phyloP scores from a whole-genome alignment of 1,140 invertebrate genomes.

The Zophobas morio region DNA sequence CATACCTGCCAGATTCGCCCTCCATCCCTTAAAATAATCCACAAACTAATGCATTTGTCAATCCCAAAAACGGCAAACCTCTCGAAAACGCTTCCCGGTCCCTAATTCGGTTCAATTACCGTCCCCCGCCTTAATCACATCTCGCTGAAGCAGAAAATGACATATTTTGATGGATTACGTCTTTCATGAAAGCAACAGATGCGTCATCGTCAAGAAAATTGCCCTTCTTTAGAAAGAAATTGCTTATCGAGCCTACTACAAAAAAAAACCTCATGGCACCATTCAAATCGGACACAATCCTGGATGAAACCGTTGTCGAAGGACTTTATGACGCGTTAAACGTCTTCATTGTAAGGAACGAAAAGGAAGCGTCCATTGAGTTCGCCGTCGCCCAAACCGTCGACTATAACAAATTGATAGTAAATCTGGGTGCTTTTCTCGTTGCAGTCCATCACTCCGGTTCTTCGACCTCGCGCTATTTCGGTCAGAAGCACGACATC shows the following conservation, averaged over 20 bases:
- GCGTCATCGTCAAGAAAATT: constrained; percentile 29
- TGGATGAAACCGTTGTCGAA: constrained; percentile 29
- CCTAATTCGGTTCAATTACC: constrained; percentile 27
- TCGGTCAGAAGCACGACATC: constrained; percentile 16
- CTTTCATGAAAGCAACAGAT: constrained; percentile 40
- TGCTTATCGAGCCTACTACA: constrained; percentile 16
- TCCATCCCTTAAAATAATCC: too few species aligned
- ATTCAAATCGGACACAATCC: constrained; percentile 38
- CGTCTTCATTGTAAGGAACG: constrained; percentile 40
- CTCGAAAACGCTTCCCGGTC: background rate
- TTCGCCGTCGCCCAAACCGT: constrained; percentile 21
- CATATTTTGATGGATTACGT: constrained; percentile 40
- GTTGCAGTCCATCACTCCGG: constrained; percentile 16
- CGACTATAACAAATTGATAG: constrained; percentile 39
- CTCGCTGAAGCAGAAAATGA: constrained; percentile 33
- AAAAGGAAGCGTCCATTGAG: constrained; percentile 36
- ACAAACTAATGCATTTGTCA: too few species aligned
- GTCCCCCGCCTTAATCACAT: constrained; percentile 25
- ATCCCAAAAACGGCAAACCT: too few species aligned
- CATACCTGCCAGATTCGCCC: too few species aligned
- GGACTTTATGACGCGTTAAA: constrained; percentile 41
- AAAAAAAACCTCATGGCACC: constrained; percentile 18
- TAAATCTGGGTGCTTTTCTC: constrained; percentile 32
- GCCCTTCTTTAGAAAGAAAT: constrained; percentile 22
- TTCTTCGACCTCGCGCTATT: constrained; percentile 32